phyloP scores from a whole-genome alignment of 2,888 invertebrate genomes.

The Drosophila falleni region DNA sequence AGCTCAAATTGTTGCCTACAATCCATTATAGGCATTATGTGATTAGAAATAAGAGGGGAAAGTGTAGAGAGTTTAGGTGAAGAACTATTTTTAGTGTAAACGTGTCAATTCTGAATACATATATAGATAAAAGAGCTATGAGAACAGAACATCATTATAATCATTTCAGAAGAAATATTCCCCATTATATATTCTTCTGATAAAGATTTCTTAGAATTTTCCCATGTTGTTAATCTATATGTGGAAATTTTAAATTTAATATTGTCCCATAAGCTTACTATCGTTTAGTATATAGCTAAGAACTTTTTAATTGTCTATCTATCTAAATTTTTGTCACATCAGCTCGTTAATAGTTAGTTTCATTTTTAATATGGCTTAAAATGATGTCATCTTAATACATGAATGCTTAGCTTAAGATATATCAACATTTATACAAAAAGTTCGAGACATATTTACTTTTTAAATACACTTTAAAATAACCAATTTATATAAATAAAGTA shows the following conservation, averaged over 20 bases:
- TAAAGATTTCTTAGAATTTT: too few relatives aligned
- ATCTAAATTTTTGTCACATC: background rate
- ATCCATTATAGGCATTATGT: slow-evolving; percentile 28
- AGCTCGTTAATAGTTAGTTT: slow-evolving; percentile 12
- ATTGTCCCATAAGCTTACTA: background rate
- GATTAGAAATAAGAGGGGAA: slow-evolving; percentile 11
- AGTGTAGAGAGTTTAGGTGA: background rate
- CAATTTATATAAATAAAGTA: background rate
- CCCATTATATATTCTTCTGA: background rate
- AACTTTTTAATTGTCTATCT: background rate
- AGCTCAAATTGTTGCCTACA: slow-evolving; percentile 21
- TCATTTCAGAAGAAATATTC: background rate
- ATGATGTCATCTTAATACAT: slow-evolving; percentile 25
- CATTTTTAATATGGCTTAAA: background rate
- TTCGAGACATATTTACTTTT: background rate
- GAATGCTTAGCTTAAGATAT: background rate
- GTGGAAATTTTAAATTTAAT: background rate
- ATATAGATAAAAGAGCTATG: background rate
- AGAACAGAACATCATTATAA: too few relatives aligned
- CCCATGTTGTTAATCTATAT: background rate
- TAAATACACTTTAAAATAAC: background rate
- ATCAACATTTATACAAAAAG: background rate
- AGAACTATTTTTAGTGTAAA: slow-evolving; percentile 17
- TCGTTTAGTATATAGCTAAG: background rate
- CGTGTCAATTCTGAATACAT: slow-evolving; percentile 4